Percentiles rank a stretch among this genome's conserved stretches.
These are phyloP conservation scores for Gobionotothen gibberifrons DNA, from an alignment of 2,797 vertebrate species.

Conservation along the genomic window DNA sequence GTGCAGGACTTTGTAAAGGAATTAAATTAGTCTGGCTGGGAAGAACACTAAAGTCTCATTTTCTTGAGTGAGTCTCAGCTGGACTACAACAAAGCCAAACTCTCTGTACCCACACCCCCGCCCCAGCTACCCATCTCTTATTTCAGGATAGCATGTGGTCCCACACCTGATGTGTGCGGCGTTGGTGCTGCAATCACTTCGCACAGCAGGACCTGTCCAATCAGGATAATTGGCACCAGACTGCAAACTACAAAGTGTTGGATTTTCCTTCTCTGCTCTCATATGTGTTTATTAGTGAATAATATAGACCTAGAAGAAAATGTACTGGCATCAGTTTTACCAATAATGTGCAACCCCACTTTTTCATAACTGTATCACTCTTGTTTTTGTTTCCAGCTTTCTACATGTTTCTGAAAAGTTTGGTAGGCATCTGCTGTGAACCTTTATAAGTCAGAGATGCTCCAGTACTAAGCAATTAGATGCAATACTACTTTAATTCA, in stretches of 20 bases:
- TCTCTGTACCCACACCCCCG: not conserved
- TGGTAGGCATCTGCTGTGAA: not conserved
- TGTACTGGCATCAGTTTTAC: conserved; percentile 31
- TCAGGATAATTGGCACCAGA: conserved; percentile 80
- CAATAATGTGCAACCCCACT: conserved; percentile 6
- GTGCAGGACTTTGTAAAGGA: conserved; percentile 38
- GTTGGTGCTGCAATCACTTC: conserved; percentile 67
- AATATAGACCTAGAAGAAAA: conserved; percentile 13
- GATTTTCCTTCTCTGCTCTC: conserved; percentile 7
- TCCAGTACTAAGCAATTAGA: not conserved
- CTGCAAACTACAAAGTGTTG: conserved; percentile 53
- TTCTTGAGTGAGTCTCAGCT: conserved; percentile 63
- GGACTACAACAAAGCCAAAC: conserved; percentile 36
- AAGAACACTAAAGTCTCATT: conserved; percentile 53
- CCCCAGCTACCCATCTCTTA: conserved; percentile 52
- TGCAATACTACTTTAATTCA: no score
- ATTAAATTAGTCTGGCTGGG: conserved; percentile 46
- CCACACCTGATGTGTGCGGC: conserved; percentile 74
- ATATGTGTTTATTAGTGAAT: conserved; percentile 50
- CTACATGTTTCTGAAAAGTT: not conserved
- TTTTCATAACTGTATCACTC: conserved; percentile 8
- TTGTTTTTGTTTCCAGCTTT: conserved; percentile 9
- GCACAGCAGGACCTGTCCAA: conserved; percentile 60
- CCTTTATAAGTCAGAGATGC: not conserved
- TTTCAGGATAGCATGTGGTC: conserved; percentile 68